These are phyloP conservation scores for Gymnopithys bicolor DNA, from an alignment of 2,797 vertebrate genomes.

Conservation along the genomic window DNA sequence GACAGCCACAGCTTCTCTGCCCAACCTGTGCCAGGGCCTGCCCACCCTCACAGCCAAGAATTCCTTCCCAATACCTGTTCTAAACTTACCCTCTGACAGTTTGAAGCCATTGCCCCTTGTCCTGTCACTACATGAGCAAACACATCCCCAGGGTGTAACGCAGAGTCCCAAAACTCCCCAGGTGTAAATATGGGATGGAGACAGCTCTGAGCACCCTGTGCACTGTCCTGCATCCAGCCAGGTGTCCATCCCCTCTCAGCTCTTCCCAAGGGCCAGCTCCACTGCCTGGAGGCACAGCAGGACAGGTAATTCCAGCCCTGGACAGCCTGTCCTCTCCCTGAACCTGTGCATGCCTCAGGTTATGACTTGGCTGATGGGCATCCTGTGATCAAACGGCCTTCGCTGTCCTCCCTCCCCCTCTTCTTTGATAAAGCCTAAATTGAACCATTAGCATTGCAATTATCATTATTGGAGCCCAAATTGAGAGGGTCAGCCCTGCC, in stretches of 20 bases:
- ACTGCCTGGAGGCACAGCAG: neutral
- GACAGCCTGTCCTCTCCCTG: neutral
- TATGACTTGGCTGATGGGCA: neutral
- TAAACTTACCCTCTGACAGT: neutral
- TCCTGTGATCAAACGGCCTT: neutral
- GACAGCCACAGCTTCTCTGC: neutral
- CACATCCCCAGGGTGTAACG: neutral
- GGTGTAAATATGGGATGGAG: fast-evolving
- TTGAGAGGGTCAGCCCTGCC: neutral
- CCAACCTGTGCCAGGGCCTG: neutral
- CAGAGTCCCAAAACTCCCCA: neutral
- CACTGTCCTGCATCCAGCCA: neutral
- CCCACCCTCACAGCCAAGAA: neutral
- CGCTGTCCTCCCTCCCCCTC: neutral
- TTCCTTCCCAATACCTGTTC: neutral
- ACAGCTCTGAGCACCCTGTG: neutral
- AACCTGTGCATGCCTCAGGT: neutral
- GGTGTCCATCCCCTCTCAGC: neutral
- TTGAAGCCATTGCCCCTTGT: neutral
- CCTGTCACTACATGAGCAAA: neutral
- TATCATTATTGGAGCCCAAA: neutral
- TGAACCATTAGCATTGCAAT: neutral
- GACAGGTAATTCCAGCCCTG: neutral
- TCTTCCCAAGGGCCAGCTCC: neutral
- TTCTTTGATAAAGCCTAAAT: neutral